A percentile compares a stretch with the other conserved stretches of the same genome.
Evolutionary conservation across 2,797 vertebrate genomes (phyloP).

Genomic region (Pseudotriccus pelzelni): DNA sequence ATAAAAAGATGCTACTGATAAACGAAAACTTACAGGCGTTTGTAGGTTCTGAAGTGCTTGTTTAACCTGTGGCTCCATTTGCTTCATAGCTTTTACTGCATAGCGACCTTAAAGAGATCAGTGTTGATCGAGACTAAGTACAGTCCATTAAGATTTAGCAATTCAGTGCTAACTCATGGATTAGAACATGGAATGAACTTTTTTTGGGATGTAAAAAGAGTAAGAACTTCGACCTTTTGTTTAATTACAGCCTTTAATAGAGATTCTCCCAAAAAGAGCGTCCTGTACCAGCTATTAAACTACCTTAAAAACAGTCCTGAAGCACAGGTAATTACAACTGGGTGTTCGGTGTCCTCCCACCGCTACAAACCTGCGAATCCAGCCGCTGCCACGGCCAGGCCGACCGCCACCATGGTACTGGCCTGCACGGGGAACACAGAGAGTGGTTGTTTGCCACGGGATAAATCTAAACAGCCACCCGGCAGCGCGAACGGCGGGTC

Average conservation of each 20-base stretch:
- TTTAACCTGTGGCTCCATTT: slow-evolving; percentile 92
- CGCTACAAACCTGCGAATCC: slow-evolving; percentile 89
- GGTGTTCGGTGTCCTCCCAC: not conserved
- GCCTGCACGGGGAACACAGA: slow-evolving; percentile 72
- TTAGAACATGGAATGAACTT: rapidly evolving
- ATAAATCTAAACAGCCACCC: not conserved
- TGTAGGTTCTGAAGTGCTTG: slow-evolving; percentile 88
- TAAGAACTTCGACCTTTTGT: not conserved
- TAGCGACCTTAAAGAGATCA: slow-evolving; percentile 84
- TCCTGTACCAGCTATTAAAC: not conserved
- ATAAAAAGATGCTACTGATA: not conserved
- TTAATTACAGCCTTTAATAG: not conserved
- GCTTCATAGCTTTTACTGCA: slow-evolving; percentile 86
- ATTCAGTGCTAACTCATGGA: not conserved
- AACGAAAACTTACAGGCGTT: slow-evolving; percentile 78
- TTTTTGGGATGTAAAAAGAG: rapidly evolving
- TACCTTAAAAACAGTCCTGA: not conserved
- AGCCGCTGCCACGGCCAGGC: slow-evolving; percentile 89
- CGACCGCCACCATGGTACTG: slow-evolving; percentile 88
- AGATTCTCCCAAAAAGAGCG: not conserved
- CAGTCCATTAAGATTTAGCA: not conserved
- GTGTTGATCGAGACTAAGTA: not conserved
- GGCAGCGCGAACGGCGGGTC: rapidly evolving
- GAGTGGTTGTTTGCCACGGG: rapidly evolving
- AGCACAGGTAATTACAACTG: not conserved